These are phyloP conservation scores for Brachyalestes nurse DNA, from an alignment of 2,797 vertebrate species.

Conservation along the genomic window DNA sequence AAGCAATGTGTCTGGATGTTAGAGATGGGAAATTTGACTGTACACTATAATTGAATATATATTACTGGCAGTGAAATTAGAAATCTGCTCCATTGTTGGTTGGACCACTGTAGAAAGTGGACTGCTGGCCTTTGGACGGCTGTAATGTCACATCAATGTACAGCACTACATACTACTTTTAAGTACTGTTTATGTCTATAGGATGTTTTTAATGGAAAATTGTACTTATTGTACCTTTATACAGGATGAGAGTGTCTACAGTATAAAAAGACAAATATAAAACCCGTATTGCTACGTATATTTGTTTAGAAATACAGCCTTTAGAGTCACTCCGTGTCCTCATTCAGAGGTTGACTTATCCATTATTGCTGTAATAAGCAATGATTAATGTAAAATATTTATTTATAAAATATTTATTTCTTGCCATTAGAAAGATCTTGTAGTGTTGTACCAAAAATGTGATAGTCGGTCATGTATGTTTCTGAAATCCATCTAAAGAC, in stretches of 20 bases:
- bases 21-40: background rate
- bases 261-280: background rate
- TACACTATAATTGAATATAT: background rate
- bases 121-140: background rate
- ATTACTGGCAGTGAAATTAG: background rate
- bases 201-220: too few relatives aligned
- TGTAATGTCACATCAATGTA: background rate
- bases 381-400: constrained; percentile 29
- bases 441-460: constrained; percentile 38
- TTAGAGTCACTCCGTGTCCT: background rate
- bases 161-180: background rate
- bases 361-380: constrained; percentile 21
- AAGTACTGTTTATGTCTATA: background rate
- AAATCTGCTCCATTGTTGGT: background rate
- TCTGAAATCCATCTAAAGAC: background rate
- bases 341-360: background rate
- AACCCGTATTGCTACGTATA: background rate
- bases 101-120: background rate
- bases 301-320: background rate
- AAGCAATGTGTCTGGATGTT: background rate
- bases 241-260: background rate
- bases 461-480: constrained; percentile 2
- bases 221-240: background rate
- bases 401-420: constrained; percentile 27
- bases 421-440: background rate